Percentiles rank a stretch among this genome's conserved stretches.
Evolutionary conservation across 2,888 invertebrate genomes (phyloP).

Genomic region (Oxycera nigricornis): DNA sequence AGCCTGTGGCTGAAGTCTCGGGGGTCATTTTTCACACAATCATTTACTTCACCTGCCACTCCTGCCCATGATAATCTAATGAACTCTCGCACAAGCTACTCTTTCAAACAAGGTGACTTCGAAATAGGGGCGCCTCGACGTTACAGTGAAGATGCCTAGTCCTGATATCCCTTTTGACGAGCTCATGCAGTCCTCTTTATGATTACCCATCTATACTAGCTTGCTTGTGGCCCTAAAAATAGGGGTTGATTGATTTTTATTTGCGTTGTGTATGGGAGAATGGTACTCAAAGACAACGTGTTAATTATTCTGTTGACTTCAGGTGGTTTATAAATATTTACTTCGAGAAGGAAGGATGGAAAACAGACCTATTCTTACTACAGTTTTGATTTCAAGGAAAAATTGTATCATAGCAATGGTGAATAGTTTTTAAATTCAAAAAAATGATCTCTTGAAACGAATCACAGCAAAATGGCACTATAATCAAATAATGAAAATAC

Average conservation of each 20-base stretch:
- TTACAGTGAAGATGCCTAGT: neutral
- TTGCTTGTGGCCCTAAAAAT: neutral
- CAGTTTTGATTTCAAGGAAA: no score
- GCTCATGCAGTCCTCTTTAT: neutral
- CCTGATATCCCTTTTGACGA: constrained; percentile 15
- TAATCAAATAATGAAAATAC: no score
- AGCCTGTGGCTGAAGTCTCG: neutral
- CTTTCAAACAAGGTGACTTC: neutral
- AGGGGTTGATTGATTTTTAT: constrained; percentile 27
- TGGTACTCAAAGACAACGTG: neutral
- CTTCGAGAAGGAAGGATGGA: no score
- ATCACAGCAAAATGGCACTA: no score
- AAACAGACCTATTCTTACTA: no score
- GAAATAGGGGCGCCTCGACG: neutral
- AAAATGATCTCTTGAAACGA: no score
- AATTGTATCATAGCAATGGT: no score
- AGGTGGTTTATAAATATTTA: no score
- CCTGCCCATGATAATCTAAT: neutral
- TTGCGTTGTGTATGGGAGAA: neutral
- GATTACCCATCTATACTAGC: neutral
- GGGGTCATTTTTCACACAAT: constrained; percentile 14
- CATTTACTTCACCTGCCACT: neutral
- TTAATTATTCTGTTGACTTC: neutral
- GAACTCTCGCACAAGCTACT: constrained; percentile 3
- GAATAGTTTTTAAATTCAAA: no score